phyloP scores from a whole-genome alignment of 2,888 invertebrate species.

The Lacanobia oleracea region DNA sequence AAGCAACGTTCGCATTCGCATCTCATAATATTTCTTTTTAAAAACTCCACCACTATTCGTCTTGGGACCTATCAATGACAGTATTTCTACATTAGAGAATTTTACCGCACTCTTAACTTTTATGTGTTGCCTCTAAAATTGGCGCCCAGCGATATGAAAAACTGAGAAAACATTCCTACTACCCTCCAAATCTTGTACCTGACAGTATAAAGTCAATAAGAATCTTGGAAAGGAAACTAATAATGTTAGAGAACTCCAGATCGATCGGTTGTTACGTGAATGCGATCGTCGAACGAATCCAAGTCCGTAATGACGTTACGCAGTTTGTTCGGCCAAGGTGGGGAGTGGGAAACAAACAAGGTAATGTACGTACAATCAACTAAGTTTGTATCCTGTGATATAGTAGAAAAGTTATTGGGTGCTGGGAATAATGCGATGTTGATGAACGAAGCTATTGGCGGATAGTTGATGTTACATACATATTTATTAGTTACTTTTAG shows the following conservation, averaged over 20 bases:
- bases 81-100: conserved; percentile 11
- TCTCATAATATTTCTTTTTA: too few species aligned
- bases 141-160: conserved; percentile 29
- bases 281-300: conserved; percentile 59
- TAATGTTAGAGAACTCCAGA: conserved; percentile 44
- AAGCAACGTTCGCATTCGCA: too few species aligned
- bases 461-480: conserved; percentile 1
- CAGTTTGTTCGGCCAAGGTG: conserved; percentile 63
- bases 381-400: conserved; percentile 59
- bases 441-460: conserved; percentile 46
- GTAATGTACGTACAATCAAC: conserved; percentile 66
- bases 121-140: conserved; percentile 13
- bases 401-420: conserved; percentile 51
- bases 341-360: conserved; percentile 60
- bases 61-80: conserved; percentile 1
- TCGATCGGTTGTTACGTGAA: conserved; percentile 51
- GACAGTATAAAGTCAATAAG: conserved; percentile 41
- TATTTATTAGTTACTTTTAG: conserved; percentile 18
- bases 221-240: conserved; percentile 49
- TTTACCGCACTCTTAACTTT: background rate
- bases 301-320: conserved; percentile 69
- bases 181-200: conserved; percentile 29
- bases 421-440: conserved; percentile 34
- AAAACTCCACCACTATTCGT: background rate
- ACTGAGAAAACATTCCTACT: conserved; percentile 25